Percentiles rank a stretch among this genome's conserved stretches.
These are phyloP conservation scores for Zosterops japonicus DNA, from an alignment of 2,113 vertebrate genomes.

Conservation along the genomic window DNA sequence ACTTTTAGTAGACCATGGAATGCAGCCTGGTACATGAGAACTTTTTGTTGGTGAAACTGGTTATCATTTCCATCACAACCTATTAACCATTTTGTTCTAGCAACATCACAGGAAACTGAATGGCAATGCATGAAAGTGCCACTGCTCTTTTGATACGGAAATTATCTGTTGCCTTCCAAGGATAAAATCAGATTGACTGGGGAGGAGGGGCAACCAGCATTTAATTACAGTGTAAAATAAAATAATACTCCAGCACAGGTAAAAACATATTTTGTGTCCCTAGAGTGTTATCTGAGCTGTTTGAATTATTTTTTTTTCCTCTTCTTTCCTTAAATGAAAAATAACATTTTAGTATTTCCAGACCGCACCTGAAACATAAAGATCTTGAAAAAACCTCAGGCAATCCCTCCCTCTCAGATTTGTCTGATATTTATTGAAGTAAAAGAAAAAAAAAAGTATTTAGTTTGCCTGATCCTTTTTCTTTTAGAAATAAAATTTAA, in stretches of 20 bases:
- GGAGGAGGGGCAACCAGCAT: not conserved
- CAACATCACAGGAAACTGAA: not conserved
- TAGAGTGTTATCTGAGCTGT: not conserved
- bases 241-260: not conserved
- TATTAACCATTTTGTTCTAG: not conserved
- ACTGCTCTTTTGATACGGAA: not conserved
- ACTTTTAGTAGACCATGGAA: accelerated
- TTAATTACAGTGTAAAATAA: not conserved
- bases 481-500: not conserved
- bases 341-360: not conserved
- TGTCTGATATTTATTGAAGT: not conserved
- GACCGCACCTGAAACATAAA: not conserved
- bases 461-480: not conserved
- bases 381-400: not conserved
- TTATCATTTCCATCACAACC: not conserved
- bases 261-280: not conserved
- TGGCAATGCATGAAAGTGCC: not conserved
- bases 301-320: not conserved
- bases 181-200: not conserved
- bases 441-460: not conserved
- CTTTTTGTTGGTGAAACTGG: not conserved
- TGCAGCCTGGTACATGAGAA: not conserved
- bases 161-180: not conserved
- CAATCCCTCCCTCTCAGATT: not conserved
- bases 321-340: not conserved